Percentiles rank a stretch among this genome's conserved stretches.
These are phyloP conservation scores for Globia sparganii DNA, from an alignment of 2,888 invertebrate species.

Conservation along the genomic window DNA sequence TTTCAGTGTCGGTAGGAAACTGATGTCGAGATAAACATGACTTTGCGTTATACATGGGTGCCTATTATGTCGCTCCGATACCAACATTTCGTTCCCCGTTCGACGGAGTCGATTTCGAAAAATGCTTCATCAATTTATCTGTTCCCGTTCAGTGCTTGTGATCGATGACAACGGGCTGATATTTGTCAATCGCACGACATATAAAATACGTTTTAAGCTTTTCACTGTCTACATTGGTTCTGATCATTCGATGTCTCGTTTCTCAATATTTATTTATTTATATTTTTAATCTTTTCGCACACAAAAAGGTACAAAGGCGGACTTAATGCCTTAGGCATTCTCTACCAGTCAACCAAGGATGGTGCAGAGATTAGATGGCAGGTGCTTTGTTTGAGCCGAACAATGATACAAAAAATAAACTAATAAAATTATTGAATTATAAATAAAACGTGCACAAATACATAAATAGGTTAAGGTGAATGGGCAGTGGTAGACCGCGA, in stretches of 20 bases:
- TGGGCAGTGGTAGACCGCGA: too few species aligned
- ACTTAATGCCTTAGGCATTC: too few species aligned
- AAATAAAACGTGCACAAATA: too few species aligned
- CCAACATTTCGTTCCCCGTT: conserved; percentile 68
- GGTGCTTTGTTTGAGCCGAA: too few species aligned
- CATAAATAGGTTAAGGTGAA: too few species aligned
- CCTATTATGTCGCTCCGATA: conserved; percentile 68
- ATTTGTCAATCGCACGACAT: conserved; percentile 77
- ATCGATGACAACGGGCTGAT: conserved; percentile 79
- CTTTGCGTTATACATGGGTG: conserved; percentile 67
- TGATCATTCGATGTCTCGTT: conserved; percentile 39
- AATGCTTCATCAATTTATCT: conserved; percentile 82
- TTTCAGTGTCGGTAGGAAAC: conserved; percentile 60
- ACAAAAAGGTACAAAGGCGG: too few species aligned
- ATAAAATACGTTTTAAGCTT: conserved; percentile 73
- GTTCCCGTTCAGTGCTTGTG: conserved; percentile 79
- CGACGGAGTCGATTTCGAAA: conserved; percentile 74
- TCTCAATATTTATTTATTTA: too few species aligned
- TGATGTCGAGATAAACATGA: conserved; percentile 73
- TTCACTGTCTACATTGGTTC: conserved; percentile 47
- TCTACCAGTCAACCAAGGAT: too few species aligned
- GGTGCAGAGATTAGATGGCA: too few species aligned
- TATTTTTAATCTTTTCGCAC: too few species aligned
- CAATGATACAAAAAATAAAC: too few species aligned
- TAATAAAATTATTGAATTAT: too few species aligned